Evolutionary conservation across 1,140 invertebrate genomes (phyloP).

Genomic region (Dinoponera quadriceps): DNA sequence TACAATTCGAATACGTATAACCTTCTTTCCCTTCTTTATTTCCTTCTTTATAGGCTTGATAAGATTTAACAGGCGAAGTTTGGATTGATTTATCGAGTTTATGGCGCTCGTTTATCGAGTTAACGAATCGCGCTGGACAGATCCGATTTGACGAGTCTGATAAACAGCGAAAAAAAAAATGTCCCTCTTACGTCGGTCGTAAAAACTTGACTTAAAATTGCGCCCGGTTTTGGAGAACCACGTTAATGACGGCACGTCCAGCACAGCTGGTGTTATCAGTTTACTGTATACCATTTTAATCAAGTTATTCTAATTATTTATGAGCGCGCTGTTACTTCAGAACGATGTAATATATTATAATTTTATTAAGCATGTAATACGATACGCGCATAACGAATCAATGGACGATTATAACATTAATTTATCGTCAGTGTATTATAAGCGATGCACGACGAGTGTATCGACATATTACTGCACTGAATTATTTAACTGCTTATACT

Average conservation of each 20-base stretch:
- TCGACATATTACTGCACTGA: constrained; percentile 30
- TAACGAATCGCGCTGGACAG: no score
- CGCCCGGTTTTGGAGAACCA: background rate
- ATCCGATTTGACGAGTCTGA: no score
- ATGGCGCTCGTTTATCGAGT: no score
- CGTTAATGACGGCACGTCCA: background rate
- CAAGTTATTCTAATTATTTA: constrained; percentile 11
- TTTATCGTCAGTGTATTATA: constrained; percentile 30
- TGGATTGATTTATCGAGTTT: no score
- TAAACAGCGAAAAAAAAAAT: no score
- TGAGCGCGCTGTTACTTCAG: background rate
- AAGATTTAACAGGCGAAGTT: no score
- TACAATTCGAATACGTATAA: background rate
- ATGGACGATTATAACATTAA: constrained; percentile 44
- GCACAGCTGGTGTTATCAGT: background rate
- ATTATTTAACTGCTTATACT: constrained; percentile 46
- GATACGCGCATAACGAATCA: constrained; percentile 19
- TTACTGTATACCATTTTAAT: constrained; percentile 21
- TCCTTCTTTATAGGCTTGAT: no score
- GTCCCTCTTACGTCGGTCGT: no score
- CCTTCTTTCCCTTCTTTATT: no score
- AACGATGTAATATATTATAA: background rate
- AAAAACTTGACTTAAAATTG: background rate
- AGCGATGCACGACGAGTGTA: constrained; percentile 31
- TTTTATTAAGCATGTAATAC: constrained; percentile 12